A percentile compares a stretch with the other conserved stretches of the same genome.
These are phyloP conservation scores for Limnothrissa miodon DNA, from an alignment of 2,113 vertebrate species.

Conservation along the genomic window DNA sequence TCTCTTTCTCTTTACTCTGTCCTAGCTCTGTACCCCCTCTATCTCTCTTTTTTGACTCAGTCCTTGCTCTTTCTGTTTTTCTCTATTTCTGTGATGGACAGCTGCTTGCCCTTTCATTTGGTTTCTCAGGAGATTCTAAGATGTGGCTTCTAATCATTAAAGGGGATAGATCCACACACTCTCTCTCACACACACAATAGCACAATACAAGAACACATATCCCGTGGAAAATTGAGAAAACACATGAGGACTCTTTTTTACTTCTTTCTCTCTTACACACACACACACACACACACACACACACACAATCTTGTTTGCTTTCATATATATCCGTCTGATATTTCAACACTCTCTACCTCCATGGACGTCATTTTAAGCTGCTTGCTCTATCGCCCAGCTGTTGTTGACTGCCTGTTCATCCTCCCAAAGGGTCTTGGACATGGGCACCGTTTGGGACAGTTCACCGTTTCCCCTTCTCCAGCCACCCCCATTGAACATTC, in stretches of 20 bases:
- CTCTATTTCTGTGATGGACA: neutral
- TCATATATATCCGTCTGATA: neutral
- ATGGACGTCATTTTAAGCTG: neutral
- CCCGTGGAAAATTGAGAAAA: neutral
- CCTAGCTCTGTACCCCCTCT: neutral
- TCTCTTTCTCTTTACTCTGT: neutral
- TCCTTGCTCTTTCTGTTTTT: neutral
- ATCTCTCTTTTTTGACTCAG: neutral
- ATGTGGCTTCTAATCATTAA: neutral
- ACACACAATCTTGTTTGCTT: neutral
- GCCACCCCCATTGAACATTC: no score
- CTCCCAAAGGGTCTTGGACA: slow-evolving; percentile 3
- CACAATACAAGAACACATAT: neutral
- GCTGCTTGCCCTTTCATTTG: neutral
- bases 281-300: neutral
- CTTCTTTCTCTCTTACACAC: neutral
- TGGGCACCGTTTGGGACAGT: neutral
- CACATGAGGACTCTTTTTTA: neutral
- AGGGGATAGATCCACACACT: neutral
- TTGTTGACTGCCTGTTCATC: neutral
- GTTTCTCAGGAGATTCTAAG: neutral
- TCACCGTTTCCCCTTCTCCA: neutral
- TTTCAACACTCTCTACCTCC: neutral
- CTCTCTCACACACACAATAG: neutral
- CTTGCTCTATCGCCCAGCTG: neutral